Evolutionary conservation across 2,797 vertebrate genomes (phyloP), one percentile per base, ranked within the genome.

Genomic region (Acrocephalus scirpaceus): DNA sequence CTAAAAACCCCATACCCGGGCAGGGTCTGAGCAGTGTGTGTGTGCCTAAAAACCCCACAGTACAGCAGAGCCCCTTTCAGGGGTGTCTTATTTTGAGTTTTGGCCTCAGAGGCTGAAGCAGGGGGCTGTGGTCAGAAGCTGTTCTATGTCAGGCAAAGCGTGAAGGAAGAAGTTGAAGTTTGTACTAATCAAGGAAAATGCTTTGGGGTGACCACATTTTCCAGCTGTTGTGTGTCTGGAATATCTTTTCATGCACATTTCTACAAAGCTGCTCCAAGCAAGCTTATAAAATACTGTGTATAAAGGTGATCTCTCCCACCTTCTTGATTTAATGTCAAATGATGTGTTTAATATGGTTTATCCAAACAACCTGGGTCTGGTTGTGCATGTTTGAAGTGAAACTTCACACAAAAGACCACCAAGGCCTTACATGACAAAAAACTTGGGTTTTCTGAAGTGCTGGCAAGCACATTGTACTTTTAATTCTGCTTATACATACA

Each of bases 311-410:
- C 57, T 79, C 7, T 58, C 11, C 14, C 14, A 23, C 2, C 7
- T 26, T 2, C 13, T 67, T 50, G 16, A 27, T 54, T 74, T 74
- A 29, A 13, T 51, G 10, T 47, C 12, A 54, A 44, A 47, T 50
- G 0, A 7, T 8, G 0, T n/a, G 6, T 50, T 86, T 57, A 36
- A 0, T 17, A 0, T 6, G 5, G 4, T 83, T 86, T 64, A 2
- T 50, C 57, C 65, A 23, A 92, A 69, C 25, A 32, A 0, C 10
- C 4, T 23, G 34, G 34, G 23, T 30, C 42, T 61, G 48, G 16
- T 36, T 23, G 16, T 66, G 62, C 18, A 19, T 0, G 0, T 76
- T 51, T 78, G 50, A 74, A 78, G 27, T 22, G 53, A 53, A 75
- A 8, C 32, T 80, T 77, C 61, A 21, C 0, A 1, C 10, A 26